phyloP scores from a whole-genome alignment of 2,113 vertebrate genomes.

The Gymnocephalus cernua region DNA sequence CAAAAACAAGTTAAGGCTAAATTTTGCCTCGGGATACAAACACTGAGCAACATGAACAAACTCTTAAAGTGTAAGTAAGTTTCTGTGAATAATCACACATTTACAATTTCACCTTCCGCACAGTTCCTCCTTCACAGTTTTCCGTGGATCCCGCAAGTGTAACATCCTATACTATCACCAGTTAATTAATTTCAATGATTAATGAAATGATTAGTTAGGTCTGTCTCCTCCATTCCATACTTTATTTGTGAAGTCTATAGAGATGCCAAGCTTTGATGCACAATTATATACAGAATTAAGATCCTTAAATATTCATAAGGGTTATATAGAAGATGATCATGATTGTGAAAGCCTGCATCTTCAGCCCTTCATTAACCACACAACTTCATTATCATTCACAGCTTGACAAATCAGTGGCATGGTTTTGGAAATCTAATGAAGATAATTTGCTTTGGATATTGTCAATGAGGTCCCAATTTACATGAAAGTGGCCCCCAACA shows the following conservation, averaged over 20 bases:
- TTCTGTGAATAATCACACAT: constrained; percentile 49
- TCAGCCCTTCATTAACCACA: constrained; percentile 79
- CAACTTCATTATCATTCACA: constrained; percentile 83
- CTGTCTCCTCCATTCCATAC: constrained; percentile 75
- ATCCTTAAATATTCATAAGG: constrained; percentile 82
- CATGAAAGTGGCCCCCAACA: constrained; percentile 71
- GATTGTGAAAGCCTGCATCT: constrained; percentile 78
- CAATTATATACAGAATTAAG: constrained; percentile 83
- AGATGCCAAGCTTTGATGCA: constrained; percentile 74
- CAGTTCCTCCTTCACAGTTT: constrained; percentile 63
- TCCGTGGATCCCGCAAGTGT: constrained; percentile 66
- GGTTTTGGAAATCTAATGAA: constrained; percentile 80
- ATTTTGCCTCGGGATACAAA: constrained; percentile 24
- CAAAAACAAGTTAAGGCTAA: constrained; percentile 20
- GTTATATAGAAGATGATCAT: constrained; percentile 79
- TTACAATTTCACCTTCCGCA: constrained; percentile 52
- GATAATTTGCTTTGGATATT: constrained; percentile 81
- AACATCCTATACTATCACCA: constrained; percentile 77
- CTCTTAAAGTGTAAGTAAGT: constrained; percentile 34
- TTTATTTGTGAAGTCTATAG: constrained; percentile 78
- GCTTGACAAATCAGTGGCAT: constrained; percentile 81
- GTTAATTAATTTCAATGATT: constrained; percentile 83
- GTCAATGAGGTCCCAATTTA: constrained; percentile 76
- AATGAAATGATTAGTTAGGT: constrained; percentile 76
- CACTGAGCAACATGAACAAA: constrained; percentile 16